Evolutionary conservation across 2,888 invertebrate species (phyloP).

Genomic region (Machimus rusticus): DNA sequence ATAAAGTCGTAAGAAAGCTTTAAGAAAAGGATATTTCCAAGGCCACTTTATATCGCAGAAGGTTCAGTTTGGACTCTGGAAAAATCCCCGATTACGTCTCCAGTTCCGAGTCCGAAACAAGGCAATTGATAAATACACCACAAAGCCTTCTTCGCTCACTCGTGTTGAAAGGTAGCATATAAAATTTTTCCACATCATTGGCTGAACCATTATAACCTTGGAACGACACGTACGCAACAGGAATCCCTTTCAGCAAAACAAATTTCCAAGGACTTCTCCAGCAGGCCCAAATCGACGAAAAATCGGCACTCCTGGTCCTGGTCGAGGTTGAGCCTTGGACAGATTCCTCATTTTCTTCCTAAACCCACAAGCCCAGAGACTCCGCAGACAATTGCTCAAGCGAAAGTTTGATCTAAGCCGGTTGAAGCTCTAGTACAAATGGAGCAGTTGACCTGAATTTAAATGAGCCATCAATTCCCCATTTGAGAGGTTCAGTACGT

Average conservation of each 20-base stretch:
- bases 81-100: neutral
- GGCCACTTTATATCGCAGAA: neutral
- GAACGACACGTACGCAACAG: conserved; percentile 20
- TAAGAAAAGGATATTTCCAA: neutral
- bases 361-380: neutral
- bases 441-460: conserved; percentile 34
- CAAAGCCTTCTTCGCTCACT: neutral
- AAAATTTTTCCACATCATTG: conserved; percentile 15
- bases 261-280: neutral
- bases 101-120: neutral
- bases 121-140: neutral
- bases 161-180: neutral
- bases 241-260: conserved; percentile 3
- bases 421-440: conserved; percentile 14
- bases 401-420: conserved; percentile 16
- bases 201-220: neutral
- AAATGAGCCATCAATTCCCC: conserved; percentile 40
- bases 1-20: neutral
- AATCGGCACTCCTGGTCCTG: neutral
- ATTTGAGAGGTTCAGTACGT: conserved; percentile 20
- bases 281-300: neutral
- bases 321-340: neutral
- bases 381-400: neutral
- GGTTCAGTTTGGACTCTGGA: neutral
- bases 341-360: neutral